A percentile compares a stretch with the other conserved stretches of the same genome.
These are phyloP conservation scores for Phalacrocorax carbo DNA, from an alignment of 2,113 vertebrate species.

Conservation along the genomic window DNA sequence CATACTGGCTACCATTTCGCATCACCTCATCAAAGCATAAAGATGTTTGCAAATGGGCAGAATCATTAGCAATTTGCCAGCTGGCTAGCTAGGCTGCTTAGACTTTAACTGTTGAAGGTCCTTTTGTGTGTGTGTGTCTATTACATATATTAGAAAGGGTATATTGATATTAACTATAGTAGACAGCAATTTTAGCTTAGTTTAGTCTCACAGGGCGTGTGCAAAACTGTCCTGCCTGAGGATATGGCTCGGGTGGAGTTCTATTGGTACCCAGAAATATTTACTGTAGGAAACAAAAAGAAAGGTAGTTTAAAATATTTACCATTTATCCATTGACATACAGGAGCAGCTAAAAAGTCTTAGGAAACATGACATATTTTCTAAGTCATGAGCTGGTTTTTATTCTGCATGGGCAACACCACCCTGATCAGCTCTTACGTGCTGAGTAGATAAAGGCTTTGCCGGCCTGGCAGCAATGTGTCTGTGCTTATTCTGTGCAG, in stretches of 20 bases:
- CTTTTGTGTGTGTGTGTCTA: not conserved
- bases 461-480: not conserved
- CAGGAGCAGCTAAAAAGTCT: not conserved
- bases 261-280: not conserved
- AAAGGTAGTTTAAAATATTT: not conserved
- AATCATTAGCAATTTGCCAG: not conserved
- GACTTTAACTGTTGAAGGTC: not conserved
- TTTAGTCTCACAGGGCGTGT: not conserved
- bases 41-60: slow-evolving; percentile 27
- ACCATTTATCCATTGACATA: not conserved
- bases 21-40: slow-evolving; percentile 9
- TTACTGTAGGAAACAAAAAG: not conserved
- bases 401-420: not conserved
- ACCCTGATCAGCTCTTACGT: not conserved
- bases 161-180: not conserved
- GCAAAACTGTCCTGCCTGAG: not conserved
- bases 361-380: not conserved
- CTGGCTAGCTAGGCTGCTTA: not conserved
- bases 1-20: not conserved
- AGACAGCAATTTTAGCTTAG: not conserved
- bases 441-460: not conserved
- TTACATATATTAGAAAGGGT: not conserved
- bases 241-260: not conserved
- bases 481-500: not conserved
- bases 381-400: not conserved